These are phyloP conservation scores for Lamellibrachia luymesi DNA, from an alignment of 1,140 invertebrate species.

Conservation along the genomic window DNA sequence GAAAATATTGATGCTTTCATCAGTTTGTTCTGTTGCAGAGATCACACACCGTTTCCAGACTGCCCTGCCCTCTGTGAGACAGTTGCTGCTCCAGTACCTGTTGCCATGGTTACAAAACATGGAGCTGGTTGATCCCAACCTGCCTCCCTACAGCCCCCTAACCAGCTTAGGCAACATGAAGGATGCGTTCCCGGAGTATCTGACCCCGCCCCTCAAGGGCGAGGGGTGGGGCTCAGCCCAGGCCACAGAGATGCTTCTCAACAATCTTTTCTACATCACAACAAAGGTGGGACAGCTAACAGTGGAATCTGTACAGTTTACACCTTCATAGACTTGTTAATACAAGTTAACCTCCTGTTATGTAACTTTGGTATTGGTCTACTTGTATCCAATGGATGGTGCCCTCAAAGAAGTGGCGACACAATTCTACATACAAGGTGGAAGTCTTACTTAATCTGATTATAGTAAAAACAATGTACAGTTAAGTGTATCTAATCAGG, in stretches of 20 bases:
- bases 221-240: slow-evolving; percentile 95
- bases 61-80: slow-evolving; percentile 84
- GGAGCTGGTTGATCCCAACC: slow-evolving; percentile 94
- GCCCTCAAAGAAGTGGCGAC: too few species aligned
- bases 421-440: too few species aligned
- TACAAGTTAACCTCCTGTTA: too few species aligned
- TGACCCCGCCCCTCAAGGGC: slow-evolving; percentile 61
- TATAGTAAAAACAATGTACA: too few species aligned
- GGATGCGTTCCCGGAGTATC: slow-evolving; percentile 39
- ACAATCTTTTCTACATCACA: slow-evolving; percentile 97
- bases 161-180: slow-evolving; percentile 44
- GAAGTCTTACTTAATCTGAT: too few species aligned
- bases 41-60: slow-evolving; percentile 95
- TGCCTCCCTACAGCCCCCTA: slow-evolving; percentile 70
- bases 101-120: slow-evolving; percentile 98
- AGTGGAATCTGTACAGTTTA: neutral
- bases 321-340: too few species aligned
- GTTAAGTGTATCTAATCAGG: too few species aligned
- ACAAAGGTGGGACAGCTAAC: slow-evolving; percentile 71
- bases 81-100: slow-evolving; percentile 85
- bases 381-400: too few species aligned
- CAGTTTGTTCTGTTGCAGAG: slow-evolving; percentile 64
- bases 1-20: neutral
- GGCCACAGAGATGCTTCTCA: slow-evolving; percentile 99
- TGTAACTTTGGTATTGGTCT: too few species aligned